Evolutionary conservation across 2,113 vertebrate species (phyloP), one percentile per base, ranked within the genome.

Genomic region (Misgurnus anguillicaudatus): DNA sequence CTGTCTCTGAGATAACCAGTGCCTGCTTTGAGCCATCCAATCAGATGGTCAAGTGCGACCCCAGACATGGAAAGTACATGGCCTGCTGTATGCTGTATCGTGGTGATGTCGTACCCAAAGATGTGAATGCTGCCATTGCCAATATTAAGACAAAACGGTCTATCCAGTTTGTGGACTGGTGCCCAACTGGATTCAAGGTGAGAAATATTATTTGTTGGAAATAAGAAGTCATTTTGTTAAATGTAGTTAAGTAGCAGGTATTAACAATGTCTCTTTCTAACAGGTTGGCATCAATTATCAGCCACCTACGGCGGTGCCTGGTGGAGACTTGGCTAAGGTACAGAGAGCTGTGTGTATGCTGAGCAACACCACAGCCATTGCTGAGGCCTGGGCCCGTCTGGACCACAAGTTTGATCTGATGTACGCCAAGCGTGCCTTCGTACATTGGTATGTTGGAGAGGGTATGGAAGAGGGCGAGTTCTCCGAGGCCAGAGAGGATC

Each of bases 391-490:
- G 95, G 92, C 94, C 1, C 93, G 93, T 2, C 93, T 96, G 2
- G 90, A 95, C 88, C 94, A 96, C 90, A 96, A 95, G 88, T 97
- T 95, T 70, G 95, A 96, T 80, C 90, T 98, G 70, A 95, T 96
- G 94, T 95, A 94, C 3, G 94, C 95, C 53, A 96, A 96, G 73
- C 89, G 94, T 14, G 94, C 94, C 1, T 96, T 97, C 45, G 93
- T 97, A 62, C 95, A 96, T 87, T 96, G 94, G 94, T 96, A 95
- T 11, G 94, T 96, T n/a, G 95, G 94, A 13, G 94, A 96, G 78
- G 95, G 94, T 58, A 96, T 97, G 94, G 96, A 97, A 86, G 95
- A 96, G 77, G 94, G 93, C 3, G 95, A 96, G 86, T 96, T 95
- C 81, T 90, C 91, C 0, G 96, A 97, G 86, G 95, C 96, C 63